Base-by-base conservation (phyloP, 2,888 invertebrate species). In the Oscheius sp. region DNA sequence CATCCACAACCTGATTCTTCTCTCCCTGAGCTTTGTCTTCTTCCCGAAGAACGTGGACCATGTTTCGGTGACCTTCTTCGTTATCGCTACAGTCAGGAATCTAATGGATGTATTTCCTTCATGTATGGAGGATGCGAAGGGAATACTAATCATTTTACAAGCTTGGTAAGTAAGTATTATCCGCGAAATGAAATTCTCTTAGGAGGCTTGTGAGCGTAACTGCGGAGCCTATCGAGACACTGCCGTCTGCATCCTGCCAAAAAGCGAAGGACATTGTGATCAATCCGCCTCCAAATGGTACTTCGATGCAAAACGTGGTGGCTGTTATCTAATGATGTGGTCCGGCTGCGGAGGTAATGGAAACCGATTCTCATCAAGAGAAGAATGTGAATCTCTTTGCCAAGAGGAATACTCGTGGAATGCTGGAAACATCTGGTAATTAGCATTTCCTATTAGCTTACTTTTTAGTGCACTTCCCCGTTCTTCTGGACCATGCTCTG, bases 121-220 rank as follows among this genome's bases (percentile, higher is more conserved):
- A 90, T 90, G 26, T 95, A 92, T 86, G 92, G 93, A 50, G 95
- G 95, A 22, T 95, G 95, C 85, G 90, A 91, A 63, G 95, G 94
- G 62, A 97, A 96, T 86, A 91, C 90, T 20, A 95, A 95, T 85
- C 90, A 93, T 87, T 94, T 92, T 88, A 86, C 86, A 8, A 89
- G 90, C 0, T 47, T 72, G 90, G 91, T 85, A 87, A 89, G 49
- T 91, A 20, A 33, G 14, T 41, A 41, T 12, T 41, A 17, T 12
- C 14, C 41, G 41, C 12, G 2, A 12, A 3, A 41, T 6, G n/a
- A n/a, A n/a, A 17, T 64, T 22, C 24, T 36, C 72, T 3, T 67
- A 78, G 73, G 85, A 85, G 67, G 71, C 78, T 5, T 85, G 85
- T 57, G 75, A 80, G 45, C 77, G 85, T 20, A 81, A 83, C 20